Conservation (phyloP, 30 jellyfish, hydroid and myxozoan genomes). For the Hydractinia echinata region DNA sequence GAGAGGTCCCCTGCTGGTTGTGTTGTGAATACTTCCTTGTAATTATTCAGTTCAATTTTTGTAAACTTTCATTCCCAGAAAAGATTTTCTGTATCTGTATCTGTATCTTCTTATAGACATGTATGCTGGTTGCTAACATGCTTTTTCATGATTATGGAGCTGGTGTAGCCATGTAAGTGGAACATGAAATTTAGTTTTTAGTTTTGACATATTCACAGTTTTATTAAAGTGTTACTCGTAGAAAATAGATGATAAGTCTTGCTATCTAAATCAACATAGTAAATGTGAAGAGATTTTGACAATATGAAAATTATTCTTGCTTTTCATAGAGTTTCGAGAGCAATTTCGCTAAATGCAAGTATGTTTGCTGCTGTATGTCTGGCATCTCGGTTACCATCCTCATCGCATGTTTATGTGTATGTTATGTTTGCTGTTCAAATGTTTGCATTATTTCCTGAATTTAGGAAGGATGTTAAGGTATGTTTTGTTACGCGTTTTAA, state of each 20-base stretch:
- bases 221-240: constrained; percentile 1
- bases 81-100: no score
- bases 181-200: not conserved
- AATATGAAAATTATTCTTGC: not conserved
- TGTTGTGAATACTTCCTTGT: not conserved
- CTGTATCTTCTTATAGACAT: constrained; percentile 50
- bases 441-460: constrained; percentile 71
- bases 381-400: constrained; percentile 78
- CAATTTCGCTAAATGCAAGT: constrained; percentile 79
- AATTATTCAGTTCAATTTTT: no score
- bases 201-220: not conserved
- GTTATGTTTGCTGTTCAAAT: constrained; percentile 65
- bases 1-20: no score
- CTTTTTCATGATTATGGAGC: constrained; percentile 89
- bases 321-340: constrained; percentile 62
- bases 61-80: no score
- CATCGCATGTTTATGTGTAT: constrained; percentile 79
- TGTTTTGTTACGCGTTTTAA: not conserved
- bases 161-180: constrained; percentile 60
- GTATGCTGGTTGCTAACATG: constrained; percentile 77
- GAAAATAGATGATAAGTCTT: not conserved
- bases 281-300: no score
- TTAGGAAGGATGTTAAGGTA: constrained; percentile 74
- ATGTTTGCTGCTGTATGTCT: constrained; percentile 89
- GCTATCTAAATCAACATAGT: not conserved